Evolutionary conservation across 2,797 vertebrate genomes (phyloP), one percentile per base, ranked within the genome.

Genomic region (Microctenopoma steveboyesi): DNA sequence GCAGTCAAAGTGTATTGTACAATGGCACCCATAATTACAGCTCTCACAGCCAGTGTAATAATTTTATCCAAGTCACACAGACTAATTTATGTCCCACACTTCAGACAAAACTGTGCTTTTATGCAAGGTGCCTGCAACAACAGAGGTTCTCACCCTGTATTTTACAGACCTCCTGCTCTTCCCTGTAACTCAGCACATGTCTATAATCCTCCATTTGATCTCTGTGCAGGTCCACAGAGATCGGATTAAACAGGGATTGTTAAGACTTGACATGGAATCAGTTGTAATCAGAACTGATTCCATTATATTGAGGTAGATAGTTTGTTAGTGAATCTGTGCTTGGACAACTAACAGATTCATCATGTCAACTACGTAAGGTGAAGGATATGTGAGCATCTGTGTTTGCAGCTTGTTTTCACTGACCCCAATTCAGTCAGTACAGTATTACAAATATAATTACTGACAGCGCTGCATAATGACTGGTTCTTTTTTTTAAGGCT

Each of bases 1-100:
- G 18, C 7, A 45, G 53, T 54, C 48, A 64, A 50, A 83, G 65
- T 74, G 49, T 63, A 59, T 74, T 47, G 62, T 53, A 61, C 55
- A 51, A 43, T 69, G 51, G 62, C 71, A 64, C 30, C 25, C 51
- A 42, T 88, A 83, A 83, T 89, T 71, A 65, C 64, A 75, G 70
- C 9, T 69, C 63, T 77, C 58, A 51, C 62, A 62, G 49, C 8
- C 28, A 12, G 33, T 55, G 35, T 13, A 11, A 51, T 40, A 54
- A 2, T 65, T 72, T 72, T 63, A 52, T 77, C 46, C 35, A 8
- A 61, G 58, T 40, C 43, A 11, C 48, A 25, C 60, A 28, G 63
- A 60, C 16, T 55, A 40, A 73, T 74, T 76, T 63, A 25, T 40
- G 43, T 66, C 47, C 56, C 18, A 68, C 59, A 68, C 63, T 75